phyloP scores from a whole-genome alignment of 1,140 invertebrate species.

The Hylyphantes graminicola region DNA sequence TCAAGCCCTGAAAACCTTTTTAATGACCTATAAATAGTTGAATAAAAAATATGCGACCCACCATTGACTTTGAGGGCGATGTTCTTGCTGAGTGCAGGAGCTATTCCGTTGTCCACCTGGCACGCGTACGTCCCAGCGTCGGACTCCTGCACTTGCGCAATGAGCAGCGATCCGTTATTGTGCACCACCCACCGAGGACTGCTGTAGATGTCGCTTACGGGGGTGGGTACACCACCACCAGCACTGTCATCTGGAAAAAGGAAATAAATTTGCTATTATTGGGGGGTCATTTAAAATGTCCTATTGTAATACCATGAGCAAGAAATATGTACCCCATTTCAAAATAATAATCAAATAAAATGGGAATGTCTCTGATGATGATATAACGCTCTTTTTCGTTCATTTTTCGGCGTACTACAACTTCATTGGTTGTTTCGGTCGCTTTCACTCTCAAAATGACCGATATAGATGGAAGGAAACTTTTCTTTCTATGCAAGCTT shows the following conservation, averaged over 20 bases:
- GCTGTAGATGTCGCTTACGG: constrained; percentile 11
- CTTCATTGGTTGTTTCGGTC: no score
- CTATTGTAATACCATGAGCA: no score
- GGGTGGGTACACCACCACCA: neutral
- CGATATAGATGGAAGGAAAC: no score
- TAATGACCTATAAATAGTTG: neutral
- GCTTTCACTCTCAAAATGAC: no score
- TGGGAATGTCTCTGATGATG: no score
- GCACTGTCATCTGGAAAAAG: neutral
- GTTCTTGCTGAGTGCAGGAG: constrained; percentile 46
- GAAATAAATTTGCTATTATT: neutral
- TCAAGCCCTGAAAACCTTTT: no score
- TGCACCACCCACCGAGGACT: constrained; percentile 36
- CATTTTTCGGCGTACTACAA: no score
- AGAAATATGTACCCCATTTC: no score
- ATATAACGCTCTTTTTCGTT: no score
- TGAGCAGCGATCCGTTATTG: constrained; percentile 36
- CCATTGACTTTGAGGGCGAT: constrained; percentile 51
- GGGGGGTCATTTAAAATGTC: no score
- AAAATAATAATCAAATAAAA: no score
- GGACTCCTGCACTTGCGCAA: constrained; percentile 41
- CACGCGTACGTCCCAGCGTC: constrained; percentile 45
- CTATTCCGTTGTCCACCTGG: constrained; percentile 52
- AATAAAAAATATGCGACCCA: neutral
- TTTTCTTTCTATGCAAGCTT: no score